Evolutionary conservation across 2,888 invertebrate species (phyloP), one percentile per base, ranked within the genome.

Genomic region (Melikaiella ostensackeni): DNA sequence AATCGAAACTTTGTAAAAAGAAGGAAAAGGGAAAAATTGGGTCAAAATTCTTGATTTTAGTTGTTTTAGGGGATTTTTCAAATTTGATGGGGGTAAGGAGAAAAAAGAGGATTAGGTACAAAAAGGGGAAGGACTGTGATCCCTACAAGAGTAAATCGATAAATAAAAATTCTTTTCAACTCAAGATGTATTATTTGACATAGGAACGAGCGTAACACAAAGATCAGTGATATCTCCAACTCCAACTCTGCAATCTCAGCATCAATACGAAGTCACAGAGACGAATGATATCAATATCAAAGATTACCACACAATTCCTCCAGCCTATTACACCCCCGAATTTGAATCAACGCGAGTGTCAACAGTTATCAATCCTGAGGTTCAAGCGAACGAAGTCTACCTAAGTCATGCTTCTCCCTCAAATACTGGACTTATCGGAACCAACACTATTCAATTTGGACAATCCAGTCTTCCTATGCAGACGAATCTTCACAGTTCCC

Each of bases 221-320:
- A 70, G 80, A 61, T 13, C 63, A 16, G 70, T 77, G 9, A 63
- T 79, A 4, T 76, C 27, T 24, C 77, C 86, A 33, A 79, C 84
- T 0, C 81, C 85, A 27, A 81, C 84, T 19, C 81, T 81, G 24
- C 85, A 87, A 27, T 81, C 84, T 19, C 81, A 81, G 24, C 85
- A 87, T 79, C 87, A 87, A 16, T 90, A 90, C 81, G 88, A 90
- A 83, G 90, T 90, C 1, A 90, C 89, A 1, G 90, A 90, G 74
- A 81, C 82, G 2, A 88, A 88, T 55, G 88, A 89, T 19, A 76
- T 86, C 27, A 86, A 83, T 19, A 78, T 85, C 2, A 80, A 80
- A 50, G 84, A 85, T 42, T 85, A 86, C 64, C 85, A 84, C 13
- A 88, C 88, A 3, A 80, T 81, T 2, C 80, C 84, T 19, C 85